Conservation (phyloP, 1,140 invertebrate species). For the Berghia stephanieae region DNA sequence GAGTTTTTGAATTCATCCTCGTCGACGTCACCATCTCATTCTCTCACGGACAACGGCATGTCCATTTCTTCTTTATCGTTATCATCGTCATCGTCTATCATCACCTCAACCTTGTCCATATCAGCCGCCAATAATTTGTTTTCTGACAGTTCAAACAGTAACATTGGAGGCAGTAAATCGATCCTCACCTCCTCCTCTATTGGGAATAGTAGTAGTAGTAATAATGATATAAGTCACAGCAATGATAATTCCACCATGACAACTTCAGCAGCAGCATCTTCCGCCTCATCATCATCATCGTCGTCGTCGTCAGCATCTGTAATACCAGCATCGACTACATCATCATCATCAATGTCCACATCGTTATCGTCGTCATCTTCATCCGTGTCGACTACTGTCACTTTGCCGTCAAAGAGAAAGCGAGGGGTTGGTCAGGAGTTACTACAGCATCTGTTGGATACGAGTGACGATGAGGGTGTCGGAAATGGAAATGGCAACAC, state of each 20-base stretch:
- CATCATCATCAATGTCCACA: neutral
- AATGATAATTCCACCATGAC: too few species aligned
- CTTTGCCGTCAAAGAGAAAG: constrained; percentile 44
- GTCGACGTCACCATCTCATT: too few species aligned
- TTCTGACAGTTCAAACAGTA: too few species aligned
- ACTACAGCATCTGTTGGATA: constrained; percentile 80
- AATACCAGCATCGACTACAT: too few species aligned
- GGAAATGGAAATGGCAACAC: constrained; percentile 19
- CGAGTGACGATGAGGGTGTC: constrained; percentile 65
- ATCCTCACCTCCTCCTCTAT: too few species aligned
- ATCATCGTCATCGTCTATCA: neutral
- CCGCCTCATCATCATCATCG: neutral
- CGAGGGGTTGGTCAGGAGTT: constrained; percentile 73
- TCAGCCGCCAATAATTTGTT: too few species aligned
- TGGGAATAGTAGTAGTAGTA: too few species aligned
- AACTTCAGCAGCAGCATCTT: neutral
- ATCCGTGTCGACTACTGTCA: too few species aligned
- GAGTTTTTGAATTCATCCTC: neutral
- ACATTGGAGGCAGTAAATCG: too few species aligned
- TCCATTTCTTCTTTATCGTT: too few species aligned
- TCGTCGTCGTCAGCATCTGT: neutral
- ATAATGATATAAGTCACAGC: too few species aligned
- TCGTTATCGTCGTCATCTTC: neutral
- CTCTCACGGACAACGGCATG: too few species aligned
- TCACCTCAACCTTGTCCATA: neutral